Base-by-base conservation (phyloP, 2,888 invertebrate genomes). In the Falcaria lacertinaria region DNA sequence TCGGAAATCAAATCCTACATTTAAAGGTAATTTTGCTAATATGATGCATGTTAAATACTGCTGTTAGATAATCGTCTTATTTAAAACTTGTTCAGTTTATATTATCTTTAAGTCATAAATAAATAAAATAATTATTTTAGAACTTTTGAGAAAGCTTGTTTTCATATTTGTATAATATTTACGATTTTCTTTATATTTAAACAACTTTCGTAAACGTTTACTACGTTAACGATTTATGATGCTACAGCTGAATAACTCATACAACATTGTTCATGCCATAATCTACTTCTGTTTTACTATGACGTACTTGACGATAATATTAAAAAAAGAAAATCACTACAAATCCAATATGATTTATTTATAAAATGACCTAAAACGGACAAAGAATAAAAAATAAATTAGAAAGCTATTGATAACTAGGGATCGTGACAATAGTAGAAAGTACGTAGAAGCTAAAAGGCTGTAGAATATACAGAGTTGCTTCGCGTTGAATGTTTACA, bases 371-470 rank as follows among this genome's bases (percentile, higher is more conserved):
- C 33, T 41, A 47, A 39, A 42, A 53, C 60, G 46, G 52, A 52
- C 49, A 51, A 44, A 60, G 54, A 45, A 50, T 60, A 48, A 3
- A 28, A 28, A 60, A 63, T 51, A 58, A 54, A 62, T 63, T 67
- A 64, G 53, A 57, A 66, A 22, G 15, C 45, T 71, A 67, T 64
- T 50, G 68, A 66, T 74, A 74, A 66, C 71, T 85, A 86, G 78
- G 76, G 73, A 84, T 80, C 64, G 79, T 78, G 88, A 88, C 88
- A 88, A 88, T 88, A 88, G 86, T 88, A 87, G 87, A 63, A 62
- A 71, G 65, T 82, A 81, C 74, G 72, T 84, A 84, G 83, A 77
- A 71, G 85, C 84, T 84, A 81, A 66, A 65, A 59, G 44, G 80
- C 80, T 81, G 80, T 82, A 80, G 66, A 71, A 60, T 74, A 70